Base-by-base conservation (phyloP, 2,797 vertebrate species). In the Myotis findleyi region DNA sequence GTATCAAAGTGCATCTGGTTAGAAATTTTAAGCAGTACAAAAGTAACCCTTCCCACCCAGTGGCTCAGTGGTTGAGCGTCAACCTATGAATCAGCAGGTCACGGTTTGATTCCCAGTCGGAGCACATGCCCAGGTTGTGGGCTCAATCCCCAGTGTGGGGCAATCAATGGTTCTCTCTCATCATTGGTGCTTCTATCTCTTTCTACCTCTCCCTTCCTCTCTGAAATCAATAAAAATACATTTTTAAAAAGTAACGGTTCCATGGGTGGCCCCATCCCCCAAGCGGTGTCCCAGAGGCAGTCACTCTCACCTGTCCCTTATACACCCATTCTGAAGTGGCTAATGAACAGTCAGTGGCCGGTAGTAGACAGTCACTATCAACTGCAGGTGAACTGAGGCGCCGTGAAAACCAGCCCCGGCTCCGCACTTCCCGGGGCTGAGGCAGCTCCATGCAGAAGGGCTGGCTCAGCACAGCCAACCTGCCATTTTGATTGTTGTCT, bases 401-500 rank as follows among this genome's bases (percentile, higher is more conserved):
- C n/a, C 1, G 1, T 47, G 62, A 33, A 89, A 30, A 20, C 10
- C 27, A 44, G 88, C 13, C 57, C 38, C 38, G 13, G 64, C 38
- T 2, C 7, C 10, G 62, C 14, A 0, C n/a, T 16, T 49, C n/a
- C 17, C n/a, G 1, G 23, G 21, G 55, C 55, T 5, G 12, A 41
- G 7, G 44, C 10, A 16, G 73, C 20, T 68, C 17, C 4, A 0
- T 18, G 55, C 20, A 25, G 77, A 41, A 76, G 25, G 68, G 30
- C 79, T 1, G 1, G 23, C 36, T 41, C 4, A 6, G 20, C 7
- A 3, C 16, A n/a, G 36, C 17, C 83, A 7, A 41, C 33, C 57
- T 53, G 64, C 38, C 20, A 25, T 90, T 57, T 38, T 23, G 62
- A 3, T 49, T 33, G 53, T 72, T 64, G 51, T 49, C 30, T 59